phyloP scores from a whole-genome alignment of 2,888 invertebrate species.

The Dryobotodes eremita region DNA sequence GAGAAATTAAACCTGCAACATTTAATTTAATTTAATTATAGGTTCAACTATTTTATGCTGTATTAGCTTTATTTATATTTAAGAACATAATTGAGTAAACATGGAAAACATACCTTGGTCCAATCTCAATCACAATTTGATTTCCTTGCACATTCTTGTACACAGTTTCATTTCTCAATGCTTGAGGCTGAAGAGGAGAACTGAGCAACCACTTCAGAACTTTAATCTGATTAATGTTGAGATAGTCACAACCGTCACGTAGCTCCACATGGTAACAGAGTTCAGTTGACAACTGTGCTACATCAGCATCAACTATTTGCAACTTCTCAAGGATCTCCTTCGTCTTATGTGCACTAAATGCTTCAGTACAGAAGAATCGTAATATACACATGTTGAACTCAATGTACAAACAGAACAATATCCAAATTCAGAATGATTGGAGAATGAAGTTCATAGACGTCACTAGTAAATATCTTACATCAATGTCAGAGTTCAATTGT shows the following conservation, averaged over 20 bases:
- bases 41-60: neutral
- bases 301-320: constrained; percentile 83
- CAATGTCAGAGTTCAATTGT: constrained; percentile 87
- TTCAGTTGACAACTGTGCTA: constrained; percentile 92
- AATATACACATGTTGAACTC: constrained; percentile 88
- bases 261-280: constrained; percentile 95
- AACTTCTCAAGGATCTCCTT: constrained; percentile 91
- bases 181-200: constrained; percentile 92
- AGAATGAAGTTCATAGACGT: constrained; percentile 61
- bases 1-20: constrained; percentile 96
- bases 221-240: constrained; percentile 91
- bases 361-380: constrained; percentile 92
- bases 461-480: constrained; percentile 81
- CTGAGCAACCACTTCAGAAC: constrained; percentile 95
- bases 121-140: constrained; percentile 94
- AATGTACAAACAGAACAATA: constrained; percentile 63
- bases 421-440: constrained; percentile 70
- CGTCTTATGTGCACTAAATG: constrained; percentile 91
- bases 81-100: neutral
- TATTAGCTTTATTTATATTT: neutral
- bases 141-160: constrained; percentile 83
- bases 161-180: constrained; percentile 89
- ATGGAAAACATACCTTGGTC: constrained; percentile 92
- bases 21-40: neutral
- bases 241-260: constrained; percentile 83